These are phyloP conservation scores for Chionis minor DNA, from an alignment of 2,113 vertebrate species.

Conservation along the genomic window DNA sequence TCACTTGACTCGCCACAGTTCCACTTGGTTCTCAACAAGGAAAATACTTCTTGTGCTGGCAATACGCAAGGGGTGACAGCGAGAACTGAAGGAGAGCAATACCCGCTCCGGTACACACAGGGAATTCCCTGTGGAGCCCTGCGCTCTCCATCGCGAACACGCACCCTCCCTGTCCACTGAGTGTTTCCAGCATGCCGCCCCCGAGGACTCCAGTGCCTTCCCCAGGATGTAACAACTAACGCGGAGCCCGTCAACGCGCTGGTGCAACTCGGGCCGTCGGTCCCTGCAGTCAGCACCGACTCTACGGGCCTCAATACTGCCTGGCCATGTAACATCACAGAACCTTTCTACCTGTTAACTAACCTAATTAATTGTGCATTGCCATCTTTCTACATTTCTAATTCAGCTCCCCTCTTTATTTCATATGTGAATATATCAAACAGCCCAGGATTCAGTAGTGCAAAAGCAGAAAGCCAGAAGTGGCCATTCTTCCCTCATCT, in stretches of 20 bases:
- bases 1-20: no score
- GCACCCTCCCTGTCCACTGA: rapidly evolving
- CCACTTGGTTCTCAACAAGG: not conserved
- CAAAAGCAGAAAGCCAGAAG: not conserved
- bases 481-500: not conserved
- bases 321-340: rapidly evolving
- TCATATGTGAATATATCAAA: not conserved
- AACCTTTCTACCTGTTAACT: not conserved
- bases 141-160: rapidly evolving
- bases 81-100: no score
- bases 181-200: not conserved
- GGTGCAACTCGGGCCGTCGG: not conserved
- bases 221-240: not conserved
- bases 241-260: rapidly evolving
- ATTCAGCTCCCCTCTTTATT: not conserved
- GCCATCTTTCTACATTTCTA: no score
- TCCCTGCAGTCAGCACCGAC: not conserved
- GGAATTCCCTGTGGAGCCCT: not conserved
- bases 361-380: not conserved
- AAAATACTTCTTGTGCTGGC: not conserved
- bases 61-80: not conserved
- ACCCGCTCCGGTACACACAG: no score
- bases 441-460: not conserved
- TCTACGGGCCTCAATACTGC: not conserved
- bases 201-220: not conserved